These are phyloP conservation scores for Gambusia holbrooki DNA, from an alignment of 2,113 vertebrate genomes.

Conservation along the genomic window DNA sequence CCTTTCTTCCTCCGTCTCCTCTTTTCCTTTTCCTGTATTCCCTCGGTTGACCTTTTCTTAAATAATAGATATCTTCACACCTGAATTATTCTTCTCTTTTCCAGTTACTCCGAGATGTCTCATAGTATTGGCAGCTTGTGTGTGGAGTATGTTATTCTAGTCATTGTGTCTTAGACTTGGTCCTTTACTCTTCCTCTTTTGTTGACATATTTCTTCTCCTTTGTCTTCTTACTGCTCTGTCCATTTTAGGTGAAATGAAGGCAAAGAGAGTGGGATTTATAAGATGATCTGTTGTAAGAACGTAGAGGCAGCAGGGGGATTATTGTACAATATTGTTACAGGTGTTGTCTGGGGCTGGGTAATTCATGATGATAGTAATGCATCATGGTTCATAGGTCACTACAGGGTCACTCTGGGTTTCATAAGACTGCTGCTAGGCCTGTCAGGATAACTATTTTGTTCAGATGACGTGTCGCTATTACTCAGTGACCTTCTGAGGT, in stretches of 20 bases:
- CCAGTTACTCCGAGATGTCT: conserved; percentile 29
- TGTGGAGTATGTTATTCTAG: conserved; percentile 45
- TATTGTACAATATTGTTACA: conserved; percentile 69
- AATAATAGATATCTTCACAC: conserved; percentile 72
- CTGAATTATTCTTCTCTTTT: conserved; percentile 39
- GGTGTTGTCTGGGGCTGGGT: conserved; percentile 56
- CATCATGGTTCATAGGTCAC: conserved; percentile 64
- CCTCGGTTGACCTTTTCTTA: conserved; percentile 35
- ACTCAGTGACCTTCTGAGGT: background rate
- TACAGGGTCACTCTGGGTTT: conserved; percentile 51
- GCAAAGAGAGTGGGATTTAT: conserved; percentile 39
- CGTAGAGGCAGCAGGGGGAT: conserved; percentile 56
- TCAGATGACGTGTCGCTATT: background rate
- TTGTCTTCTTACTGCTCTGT: conserved; percentile 8
- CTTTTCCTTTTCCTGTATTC: conserved; percentile 23
- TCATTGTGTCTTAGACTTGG: conserved; percentile 29
- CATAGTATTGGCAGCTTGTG: conserved; percentile 44
- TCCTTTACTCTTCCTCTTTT: conserved; percentile 11
- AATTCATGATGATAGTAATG: conserved; percentile 69
- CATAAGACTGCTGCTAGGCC: conserved; percentile 18
- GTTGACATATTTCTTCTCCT: background rate
- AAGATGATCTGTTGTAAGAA: conserved; percentile 66
- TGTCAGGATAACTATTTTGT: background rate
- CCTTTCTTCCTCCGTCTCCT: background rate
- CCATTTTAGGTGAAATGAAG: conserved; percentile 5